These are phyloP conservation scores for Hycleus phaleratus DNA, from an alignment of 1,140 invertebrate species.

Conservation along the genomic window DNA sequence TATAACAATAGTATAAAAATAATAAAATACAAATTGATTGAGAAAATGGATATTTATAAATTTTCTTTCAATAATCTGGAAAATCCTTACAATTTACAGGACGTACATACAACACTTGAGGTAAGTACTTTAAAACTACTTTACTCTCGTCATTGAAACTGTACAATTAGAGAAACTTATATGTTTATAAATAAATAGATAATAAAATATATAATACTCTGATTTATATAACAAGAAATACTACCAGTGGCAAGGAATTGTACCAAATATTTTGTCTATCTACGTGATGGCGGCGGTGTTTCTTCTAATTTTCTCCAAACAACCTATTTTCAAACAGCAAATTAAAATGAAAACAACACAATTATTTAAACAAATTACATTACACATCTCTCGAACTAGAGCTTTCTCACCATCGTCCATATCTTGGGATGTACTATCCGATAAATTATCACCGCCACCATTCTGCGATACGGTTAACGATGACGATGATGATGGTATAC, in stretches of 20 bases:
- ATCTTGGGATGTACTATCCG: conserved; percentile 49
- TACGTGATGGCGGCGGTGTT: conserved; percentile 50
- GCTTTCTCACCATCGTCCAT: conserved; percentile 89
- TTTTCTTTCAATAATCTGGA: no score
- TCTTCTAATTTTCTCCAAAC: conserved; percentile 64
- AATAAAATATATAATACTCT: neutral
- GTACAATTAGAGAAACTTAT: neutral
- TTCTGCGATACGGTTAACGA: conserved; percentile 16
- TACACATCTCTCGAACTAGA: conserved; percentile 92
- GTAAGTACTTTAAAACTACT: neutral
- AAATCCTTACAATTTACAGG: neutral
- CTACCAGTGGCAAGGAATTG: neutral
- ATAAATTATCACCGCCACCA: conserved; percentile 38
- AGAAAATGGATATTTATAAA: no score
- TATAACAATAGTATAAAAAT: no score
- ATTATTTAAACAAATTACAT: conserved; percentile 55
- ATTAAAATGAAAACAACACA: neutral
- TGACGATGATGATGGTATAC: no score
- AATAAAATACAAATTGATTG: no score
- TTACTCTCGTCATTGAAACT: neutral
- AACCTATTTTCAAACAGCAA: conserved; percentile 43
- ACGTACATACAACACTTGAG: neutral
- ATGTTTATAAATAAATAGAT: neutral
- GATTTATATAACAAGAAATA: neutral
- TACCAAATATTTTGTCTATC: conserved; percentile 18